phyloP scores from a whole-genome alignment of 2,888 invertebrate genomes.

The Polyommatus icarus region DNA sequence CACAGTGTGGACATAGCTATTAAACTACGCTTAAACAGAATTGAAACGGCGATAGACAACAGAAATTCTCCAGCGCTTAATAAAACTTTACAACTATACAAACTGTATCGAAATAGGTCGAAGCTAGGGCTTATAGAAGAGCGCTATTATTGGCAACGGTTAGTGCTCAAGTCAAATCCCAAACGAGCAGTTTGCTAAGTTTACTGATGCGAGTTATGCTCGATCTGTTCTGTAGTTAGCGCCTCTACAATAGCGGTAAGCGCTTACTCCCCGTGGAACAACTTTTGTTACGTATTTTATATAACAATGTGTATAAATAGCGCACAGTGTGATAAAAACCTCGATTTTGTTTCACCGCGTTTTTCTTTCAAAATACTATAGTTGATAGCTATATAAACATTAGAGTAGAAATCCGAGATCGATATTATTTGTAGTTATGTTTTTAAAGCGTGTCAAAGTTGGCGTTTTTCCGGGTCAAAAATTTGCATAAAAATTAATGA shows the following conservation, averaged over 20 bases:
- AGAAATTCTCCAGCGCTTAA: neutral
- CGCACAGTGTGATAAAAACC: too few relatives aligned
- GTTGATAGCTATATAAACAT: too few relatives aligned
- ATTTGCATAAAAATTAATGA: too few relatives aligned
- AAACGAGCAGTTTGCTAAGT: constrained; percentile 26
- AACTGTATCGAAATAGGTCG: constrained; percentile 6
- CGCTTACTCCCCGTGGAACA: neutral
- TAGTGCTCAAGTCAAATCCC: constrained; percentile 25
- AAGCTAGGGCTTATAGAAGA: neutral
- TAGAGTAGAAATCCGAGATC: too few relatives aligned
- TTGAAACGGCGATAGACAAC: neutral
- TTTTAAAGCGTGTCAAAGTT: too few relatives aligned
- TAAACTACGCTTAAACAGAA: neutral
- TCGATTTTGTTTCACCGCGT: too few relatives aligned
- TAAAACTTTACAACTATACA: constrained; percentile 23
- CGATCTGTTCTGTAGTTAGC: constrained; percentile 28
- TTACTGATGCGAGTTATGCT: constrained; percentile 20
- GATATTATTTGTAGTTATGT: too few relatives aligned
- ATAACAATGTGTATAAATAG: neutral
- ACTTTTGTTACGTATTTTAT: neutral
- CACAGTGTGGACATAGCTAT: too few relatives aligned
- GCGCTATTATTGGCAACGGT: constrained; percentile 30
- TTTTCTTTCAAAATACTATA: too few relatives aligned
- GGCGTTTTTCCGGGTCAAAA: too few relatives aligned
- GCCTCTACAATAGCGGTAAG: neutral